Base-by-base conservation (phyloP, 2,888 invertebrate species). In the Drosophila sordidula region DNA sequence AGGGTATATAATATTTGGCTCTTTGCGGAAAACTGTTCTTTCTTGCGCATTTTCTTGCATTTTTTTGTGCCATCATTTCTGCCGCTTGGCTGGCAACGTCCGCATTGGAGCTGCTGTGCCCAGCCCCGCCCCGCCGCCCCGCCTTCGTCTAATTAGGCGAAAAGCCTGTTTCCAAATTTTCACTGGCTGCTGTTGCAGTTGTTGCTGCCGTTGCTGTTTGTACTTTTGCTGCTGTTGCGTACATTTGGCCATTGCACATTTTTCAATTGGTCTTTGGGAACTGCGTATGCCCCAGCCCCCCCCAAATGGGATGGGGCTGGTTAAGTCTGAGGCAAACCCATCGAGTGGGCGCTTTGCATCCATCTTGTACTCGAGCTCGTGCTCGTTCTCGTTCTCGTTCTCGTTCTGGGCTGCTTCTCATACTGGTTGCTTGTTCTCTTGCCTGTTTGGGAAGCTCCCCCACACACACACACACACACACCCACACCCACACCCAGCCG, bases 141-240 rank as follows among this genome's bases (percentile, higher is more conserved):
- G 65, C 75, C 72, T 45, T 69, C 68, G 84, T 88, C 88, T 83
- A 83, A 83, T 83, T 83, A 83, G 88, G 88, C 86, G 86, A 86
- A 83, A 79, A 88, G 89, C 82, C 82, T 78, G 87, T 81, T 88
- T 71, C 72, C 82, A 89, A 87, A 87, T 84, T 87, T 77, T 72
- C 79, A 70, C 70, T 72, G 68, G 44, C 70, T 58, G 36, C 49
- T 54, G 57, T 50, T 59, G 34, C 36, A 14, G 42, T 29, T 62
- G 65, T 44, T 42, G 46, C 18, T 51, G 57, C 34, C 44, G 49
- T 46, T 56, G 36, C 34, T 46, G 29, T 45, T 42, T 55, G 50
- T 54, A 61, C 34, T 54, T 69, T 52, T 70, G 78, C 57, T 62
- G 54, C 52, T 58, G 34, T 66, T 41, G 76, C 79, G 65, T 75